phyloP scores from a whole-genome alignment of 2,113 vertebrate species.

The Anolis carolinensis region DNA sequence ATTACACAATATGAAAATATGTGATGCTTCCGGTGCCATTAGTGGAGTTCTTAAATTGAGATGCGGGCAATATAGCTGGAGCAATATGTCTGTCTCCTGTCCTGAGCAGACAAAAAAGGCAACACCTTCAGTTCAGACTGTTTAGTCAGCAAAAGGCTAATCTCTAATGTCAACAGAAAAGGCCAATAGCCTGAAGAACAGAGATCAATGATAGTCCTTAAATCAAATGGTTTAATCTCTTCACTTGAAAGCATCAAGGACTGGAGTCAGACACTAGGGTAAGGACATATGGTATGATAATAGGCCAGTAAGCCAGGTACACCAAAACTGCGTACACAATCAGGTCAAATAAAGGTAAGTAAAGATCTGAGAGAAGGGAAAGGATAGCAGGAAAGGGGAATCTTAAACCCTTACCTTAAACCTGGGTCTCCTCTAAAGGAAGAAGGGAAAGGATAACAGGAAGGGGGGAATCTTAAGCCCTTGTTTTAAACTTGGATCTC shows the following conservation, averaged over 20 bases:
- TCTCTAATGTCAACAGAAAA: neutral
- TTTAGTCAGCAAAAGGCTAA: neutral
- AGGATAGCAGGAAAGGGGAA: too few species aligned
- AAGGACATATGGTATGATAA: conserved; percentile 13
- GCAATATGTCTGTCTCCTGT: neutral
- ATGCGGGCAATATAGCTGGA: neutral
- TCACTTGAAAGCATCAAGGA: neutral
- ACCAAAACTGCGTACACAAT: neutral
- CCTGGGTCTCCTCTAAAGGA: too few species aligned
- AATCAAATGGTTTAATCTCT: conserved; percentile 1
- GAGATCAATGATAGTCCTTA: neutral
- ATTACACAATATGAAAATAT: neutral
- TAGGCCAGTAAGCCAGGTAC: neutral
- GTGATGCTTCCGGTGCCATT: neutral
- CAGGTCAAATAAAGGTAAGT: conserved; percentile 15
- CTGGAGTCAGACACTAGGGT: neutral
- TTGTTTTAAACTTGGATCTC: too few species aligned
- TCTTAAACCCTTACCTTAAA: too few species aligned
- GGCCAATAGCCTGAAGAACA: neutral
- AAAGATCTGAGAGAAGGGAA: neutral
- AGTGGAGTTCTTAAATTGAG: neutral
- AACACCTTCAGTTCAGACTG: neutral
- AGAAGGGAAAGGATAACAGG: too few species aligned
- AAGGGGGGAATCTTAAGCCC: too few species aligned
- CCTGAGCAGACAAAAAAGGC: neutral